A percentile compares a stretch with the other conserved stretches of the same genome.
These are phyloP conservation scores for Lophius piscatorius DNA, from an alignment of 2,113 vertebrate species.

Conservation along the genomic window DNA sequence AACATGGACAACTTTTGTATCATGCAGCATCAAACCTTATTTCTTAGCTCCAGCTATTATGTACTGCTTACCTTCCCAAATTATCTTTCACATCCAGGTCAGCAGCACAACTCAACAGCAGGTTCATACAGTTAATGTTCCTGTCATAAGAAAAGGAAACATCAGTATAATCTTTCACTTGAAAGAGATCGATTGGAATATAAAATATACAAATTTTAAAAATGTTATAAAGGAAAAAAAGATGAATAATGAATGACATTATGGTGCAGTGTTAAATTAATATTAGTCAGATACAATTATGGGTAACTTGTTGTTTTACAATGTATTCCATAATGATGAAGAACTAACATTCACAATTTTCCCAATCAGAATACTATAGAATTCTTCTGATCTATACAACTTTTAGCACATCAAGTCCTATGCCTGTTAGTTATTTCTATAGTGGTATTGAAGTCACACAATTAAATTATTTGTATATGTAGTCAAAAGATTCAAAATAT, in stretches of 20 bases:
- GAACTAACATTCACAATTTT: no score
- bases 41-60: neutral
- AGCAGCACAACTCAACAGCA: conserved; percentile 90
- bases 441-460: neutral
- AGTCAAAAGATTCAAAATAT: neutral
- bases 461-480: no score
- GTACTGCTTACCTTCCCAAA: conserved; percentile 85
- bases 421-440: no score
- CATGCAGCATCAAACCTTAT: neutral
- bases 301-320: no score
- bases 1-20: neutral
- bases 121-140: conserved; percentile 94
- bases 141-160: conserved; percentile 67
- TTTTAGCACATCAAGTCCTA: no score
- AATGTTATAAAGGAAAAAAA: neutral
- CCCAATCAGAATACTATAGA: no score
- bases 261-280: no score
- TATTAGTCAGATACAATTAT: no score
- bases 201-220: neutral
- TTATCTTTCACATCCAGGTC: conserved; percentile 90
- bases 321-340: no score
- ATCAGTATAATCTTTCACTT: neutral
- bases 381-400: no score
- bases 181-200: no score
- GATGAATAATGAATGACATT: no score